A percentile compares a stretch with the other conserved stretches of the same genome.
Evolutionary conservation across 2,888 invertebrate species (phyloP).

Genomic region (Orthosia gracilis): DNA sequence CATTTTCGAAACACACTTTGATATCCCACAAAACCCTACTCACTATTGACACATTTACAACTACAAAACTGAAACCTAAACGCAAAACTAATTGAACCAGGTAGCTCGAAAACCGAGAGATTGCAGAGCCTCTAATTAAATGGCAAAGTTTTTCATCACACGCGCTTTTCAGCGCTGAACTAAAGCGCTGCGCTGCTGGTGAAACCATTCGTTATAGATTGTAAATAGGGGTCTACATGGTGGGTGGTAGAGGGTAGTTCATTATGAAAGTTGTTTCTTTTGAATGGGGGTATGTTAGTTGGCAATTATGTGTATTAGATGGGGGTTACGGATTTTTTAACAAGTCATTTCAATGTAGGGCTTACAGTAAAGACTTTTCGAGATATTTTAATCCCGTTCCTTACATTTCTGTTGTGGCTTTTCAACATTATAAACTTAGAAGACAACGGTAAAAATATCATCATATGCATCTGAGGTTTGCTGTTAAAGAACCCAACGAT

Average conservation of each 20-base stretch:
- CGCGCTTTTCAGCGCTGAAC: conserved; percentile 46
- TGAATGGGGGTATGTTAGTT: conserved; percentile 1
- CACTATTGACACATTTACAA: conserved; percentile 22
- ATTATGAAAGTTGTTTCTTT: conserved; percentile 39
- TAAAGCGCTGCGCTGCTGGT: conserved; percentile 27
- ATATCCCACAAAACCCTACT: neutral
- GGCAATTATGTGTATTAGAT: neutral
- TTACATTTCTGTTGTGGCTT: too few relatives aligned
- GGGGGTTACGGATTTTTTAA: neutral
- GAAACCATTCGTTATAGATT: conserved; percentile 59
- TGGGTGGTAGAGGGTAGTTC: conserved; percentile 10
- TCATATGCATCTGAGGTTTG: too few relatives aligned
- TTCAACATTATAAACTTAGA: too few relatives aligned
- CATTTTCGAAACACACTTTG: neutral
- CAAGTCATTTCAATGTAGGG: neutral
- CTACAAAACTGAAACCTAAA: conserved; percentile 17
- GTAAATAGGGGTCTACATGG: conserved; percentile 21
- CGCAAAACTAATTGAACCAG: conserved; percentile 40
- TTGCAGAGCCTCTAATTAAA: conserved; percentile 60
- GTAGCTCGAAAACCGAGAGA: conserved; percentile 44
- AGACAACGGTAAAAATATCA: too few relatives aligned
- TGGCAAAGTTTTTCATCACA: conserved; percentile 61
- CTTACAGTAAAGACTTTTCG: neutral
- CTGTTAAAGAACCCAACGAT: too few relatives aligned
- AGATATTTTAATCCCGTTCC: too few relatives aligned